These are phyloP conservation scores for Andrena cerasifolii DNA, from an alignment of 1,140 invertebrate genomes.

Conservation along the genomic window DNA sequence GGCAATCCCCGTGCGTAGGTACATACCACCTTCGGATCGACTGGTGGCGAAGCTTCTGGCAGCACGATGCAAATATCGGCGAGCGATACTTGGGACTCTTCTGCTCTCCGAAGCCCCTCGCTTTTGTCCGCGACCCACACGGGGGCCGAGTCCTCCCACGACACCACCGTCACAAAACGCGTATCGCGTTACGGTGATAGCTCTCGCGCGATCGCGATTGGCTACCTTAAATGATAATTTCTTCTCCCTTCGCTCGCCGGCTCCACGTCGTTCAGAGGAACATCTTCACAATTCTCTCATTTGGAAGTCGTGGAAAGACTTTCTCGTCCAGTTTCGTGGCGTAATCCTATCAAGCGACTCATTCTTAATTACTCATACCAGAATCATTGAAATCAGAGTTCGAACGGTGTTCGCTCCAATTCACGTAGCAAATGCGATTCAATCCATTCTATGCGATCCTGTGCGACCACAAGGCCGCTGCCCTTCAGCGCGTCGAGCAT, in stretches of 20 bases:
- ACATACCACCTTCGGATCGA: constrained; percentile 56
- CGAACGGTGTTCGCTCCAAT: background rate
- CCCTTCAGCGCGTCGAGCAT: constrained; percentile 25
- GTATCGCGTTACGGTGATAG: constrained; percentile 33
- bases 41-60: constrained; percentile 49
- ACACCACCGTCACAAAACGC: constrained; percentile 12
- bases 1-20: constrained; percentile 55
- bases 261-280: background rate
- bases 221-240: background rate
- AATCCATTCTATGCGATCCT: background rate
- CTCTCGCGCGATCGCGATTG: background rate
- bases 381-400: background rate
- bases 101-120: constrained; percentile 28
- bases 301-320: too few species aligned
- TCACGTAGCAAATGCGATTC: background rate
- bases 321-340: too few species aligned
- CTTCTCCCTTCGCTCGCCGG: constrained; percentile 22
- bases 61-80: constrained; percentile 54
- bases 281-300: background rate
- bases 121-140: constrained; percentile 49
- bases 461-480: background rate
- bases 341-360: too few species aligned
- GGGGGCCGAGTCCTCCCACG: constrained; percentile 35
- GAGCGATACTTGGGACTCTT: constrained; percentile 21
- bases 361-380: too few species aligned